Percentiles rank a stretch among this genome's conserved stretches.
These are phyloP conservation scores for Halictus quadricinctus DNA, from an alignment of 2,888 invertebrate species.

Conservation along the genomic window DNA sequence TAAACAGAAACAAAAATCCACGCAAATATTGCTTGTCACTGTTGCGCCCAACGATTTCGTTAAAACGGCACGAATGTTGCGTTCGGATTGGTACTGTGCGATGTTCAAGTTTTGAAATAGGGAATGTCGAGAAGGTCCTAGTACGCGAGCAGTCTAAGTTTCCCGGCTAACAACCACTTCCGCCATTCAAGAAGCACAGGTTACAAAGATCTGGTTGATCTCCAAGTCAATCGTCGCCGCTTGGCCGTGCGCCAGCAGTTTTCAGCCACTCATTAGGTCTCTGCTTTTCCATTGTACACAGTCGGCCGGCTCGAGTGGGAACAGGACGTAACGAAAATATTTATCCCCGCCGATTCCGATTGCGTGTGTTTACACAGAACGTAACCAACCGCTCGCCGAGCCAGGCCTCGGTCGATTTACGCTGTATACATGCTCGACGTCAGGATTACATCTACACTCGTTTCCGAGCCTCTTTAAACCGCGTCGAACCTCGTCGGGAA, in stretches of 20 bases:
- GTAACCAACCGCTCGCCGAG: slow-evolving; percentile 2
- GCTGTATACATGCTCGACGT: not conserved
- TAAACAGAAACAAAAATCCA: not conserved
- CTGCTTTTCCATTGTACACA: slow-evolving; percentile 15
- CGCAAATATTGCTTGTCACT: not conserved
- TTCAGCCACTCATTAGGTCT: slow-evolving; percentile 26
- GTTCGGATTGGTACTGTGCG: no score
- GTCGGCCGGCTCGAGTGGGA: not conserved
- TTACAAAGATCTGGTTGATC: not conserved
- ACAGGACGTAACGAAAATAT: slow-evolving; percentile 47
- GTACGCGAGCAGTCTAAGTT: not conserved
- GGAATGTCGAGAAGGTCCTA: not conserved
- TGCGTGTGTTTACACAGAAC: slow-evolving; percentile 34
- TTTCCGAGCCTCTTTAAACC: no score
- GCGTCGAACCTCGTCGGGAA: no score
- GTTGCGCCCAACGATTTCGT: not conserved
- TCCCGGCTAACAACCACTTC: not conserved
- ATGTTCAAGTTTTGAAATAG: no score
- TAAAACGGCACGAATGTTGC: no score
- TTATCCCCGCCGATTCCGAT: slow-evolving; percentile 10
- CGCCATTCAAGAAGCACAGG: not conserved
- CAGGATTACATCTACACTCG: not conserved
- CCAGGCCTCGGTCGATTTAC: not conserved
- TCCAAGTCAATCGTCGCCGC: slow-evolving; percentile 1
- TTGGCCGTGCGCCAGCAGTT: slow-evolving; percentile 40